A percentile compares a stretch with the other conserved stretches of the same genome.
Evolutionary conservation across 2,797 vertebrate genomes (phyloP).

Genomic region (Macropus fuliginosus): DNA sequence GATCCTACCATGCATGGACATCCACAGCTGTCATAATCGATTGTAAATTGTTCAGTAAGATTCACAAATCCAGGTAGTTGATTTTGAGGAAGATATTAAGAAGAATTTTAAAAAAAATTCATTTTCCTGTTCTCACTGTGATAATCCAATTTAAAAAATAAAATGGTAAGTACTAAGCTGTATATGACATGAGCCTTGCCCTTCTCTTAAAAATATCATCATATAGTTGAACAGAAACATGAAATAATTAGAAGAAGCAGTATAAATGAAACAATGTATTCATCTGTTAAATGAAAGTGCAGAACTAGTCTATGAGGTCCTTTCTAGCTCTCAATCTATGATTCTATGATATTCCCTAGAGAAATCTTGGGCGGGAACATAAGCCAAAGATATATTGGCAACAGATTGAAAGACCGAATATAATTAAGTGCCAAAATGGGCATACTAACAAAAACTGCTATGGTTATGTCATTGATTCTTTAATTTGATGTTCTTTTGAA

Average conservation of each 20-base stretch:
- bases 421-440: constrained; percentile 44
- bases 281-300: not conserved
- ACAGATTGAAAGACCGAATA: constrained; percentile 38
- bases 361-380: not conserved
- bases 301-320: not conserved
- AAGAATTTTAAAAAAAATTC: not conserved
- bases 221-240: not conserved
- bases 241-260: not conserved
- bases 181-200: not conserved
- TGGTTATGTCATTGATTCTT: constrained; percentile 42
- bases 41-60: not conserved
- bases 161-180: not conserved
- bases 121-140: not conserved
- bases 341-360: not conserved
- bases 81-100: not conserved
- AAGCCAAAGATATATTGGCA: constrained; percentile 58
- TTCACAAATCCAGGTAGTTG: constrained; percentile 1
- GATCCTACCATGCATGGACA: not conserved
- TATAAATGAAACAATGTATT: not conserved
- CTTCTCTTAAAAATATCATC: not conserved
- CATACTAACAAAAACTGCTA: constrained; percentile 14
- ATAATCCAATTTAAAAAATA: not conserved
- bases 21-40: constrained; percentile 13
- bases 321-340: not conserved
- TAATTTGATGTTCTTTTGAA: constrained; percentile 65